Conservation (phyloP, 2,888 invertebrate species). For the Meteorus colon region DNA sequence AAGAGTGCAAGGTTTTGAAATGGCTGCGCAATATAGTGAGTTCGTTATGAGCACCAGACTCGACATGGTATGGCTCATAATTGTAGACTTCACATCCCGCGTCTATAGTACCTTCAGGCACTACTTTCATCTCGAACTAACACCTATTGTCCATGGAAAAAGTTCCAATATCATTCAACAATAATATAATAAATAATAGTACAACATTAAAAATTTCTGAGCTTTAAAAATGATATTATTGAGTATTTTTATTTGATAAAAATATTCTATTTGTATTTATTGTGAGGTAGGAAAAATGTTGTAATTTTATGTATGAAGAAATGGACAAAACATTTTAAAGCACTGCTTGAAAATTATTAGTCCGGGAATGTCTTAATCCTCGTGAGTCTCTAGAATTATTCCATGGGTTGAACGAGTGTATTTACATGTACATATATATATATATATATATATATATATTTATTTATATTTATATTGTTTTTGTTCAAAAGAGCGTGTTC, state of each 20-base stretch:
- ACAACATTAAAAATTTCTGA: background rate
- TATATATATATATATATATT: background rate
- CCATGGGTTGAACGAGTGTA: background rate
- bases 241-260: background rate
- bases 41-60: constrained; percentile 69
- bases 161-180: constrained; percentile 18
- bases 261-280: background rate
- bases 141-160: constrained; percentile 63
- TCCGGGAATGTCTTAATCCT: constrained; percentile 70
- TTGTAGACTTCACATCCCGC: constrained; percentile 67
- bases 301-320: constrained; percentile 4
- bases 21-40: constrained; percentile 67
- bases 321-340: constrained; percentile 65
- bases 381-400: constrained; percentile 44
- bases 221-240: background rate
- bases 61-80: constrained; percentile 72
- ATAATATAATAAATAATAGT: background rate
- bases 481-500: background rate
- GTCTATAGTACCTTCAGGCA: constrained; percentile 64
- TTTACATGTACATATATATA: background rate
- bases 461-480: constrained; percentile 15
- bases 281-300: background rate
- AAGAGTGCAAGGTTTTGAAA: constrained; percentile 48
- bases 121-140: constrained; percentile 58
- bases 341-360: constrained; percentile 69